Evolutionary conservation across 2,113 vertebrate species (phyloP).

Genomic region (Delphinus delphis): DNA sequence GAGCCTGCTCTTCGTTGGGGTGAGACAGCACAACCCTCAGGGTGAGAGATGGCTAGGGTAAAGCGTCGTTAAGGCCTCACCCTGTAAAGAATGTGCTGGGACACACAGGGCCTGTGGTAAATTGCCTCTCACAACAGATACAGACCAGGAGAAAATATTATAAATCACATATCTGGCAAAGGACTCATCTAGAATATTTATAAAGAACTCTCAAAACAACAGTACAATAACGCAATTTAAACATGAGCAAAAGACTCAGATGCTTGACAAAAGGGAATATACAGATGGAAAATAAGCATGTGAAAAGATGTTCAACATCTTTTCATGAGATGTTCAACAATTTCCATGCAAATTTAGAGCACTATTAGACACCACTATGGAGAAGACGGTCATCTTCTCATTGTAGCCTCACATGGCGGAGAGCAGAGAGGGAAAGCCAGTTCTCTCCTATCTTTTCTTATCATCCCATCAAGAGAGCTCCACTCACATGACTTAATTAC

Average conservation of each 20-base stretch:
- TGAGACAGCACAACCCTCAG: not conserved
- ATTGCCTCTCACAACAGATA: not conserved
- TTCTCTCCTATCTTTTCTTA: not conserved
- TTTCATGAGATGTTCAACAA: not conserved
- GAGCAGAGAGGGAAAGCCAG: not conserved
- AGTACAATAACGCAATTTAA: not conserved
- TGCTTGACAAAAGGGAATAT: not conserved
- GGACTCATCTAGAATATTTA: not conserved
- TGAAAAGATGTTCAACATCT: not conserved
- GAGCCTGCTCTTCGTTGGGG: not conserved
- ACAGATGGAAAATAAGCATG: not conserved
- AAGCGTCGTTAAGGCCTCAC: not conserved
- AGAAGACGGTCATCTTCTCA: not conserved
- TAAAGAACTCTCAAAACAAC: not conserved
- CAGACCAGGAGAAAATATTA: not conserved
- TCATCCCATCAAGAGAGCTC: not conserved
- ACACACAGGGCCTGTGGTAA: not conserved
- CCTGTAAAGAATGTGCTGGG: not conserved
- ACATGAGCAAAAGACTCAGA: not conserved
- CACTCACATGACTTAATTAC: not conserved
- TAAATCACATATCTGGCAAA: not conserved
- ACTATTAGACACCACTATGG: not conserved
- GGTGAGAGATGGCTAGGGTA: not conserved
- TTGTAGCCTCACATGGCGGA: not conserved
- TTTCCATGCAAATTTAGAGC: not conserved